phyloP scores from a whole-genome alignment of 1,140 invertebrate genomes.

The Drosophila arawakana region DNA sequence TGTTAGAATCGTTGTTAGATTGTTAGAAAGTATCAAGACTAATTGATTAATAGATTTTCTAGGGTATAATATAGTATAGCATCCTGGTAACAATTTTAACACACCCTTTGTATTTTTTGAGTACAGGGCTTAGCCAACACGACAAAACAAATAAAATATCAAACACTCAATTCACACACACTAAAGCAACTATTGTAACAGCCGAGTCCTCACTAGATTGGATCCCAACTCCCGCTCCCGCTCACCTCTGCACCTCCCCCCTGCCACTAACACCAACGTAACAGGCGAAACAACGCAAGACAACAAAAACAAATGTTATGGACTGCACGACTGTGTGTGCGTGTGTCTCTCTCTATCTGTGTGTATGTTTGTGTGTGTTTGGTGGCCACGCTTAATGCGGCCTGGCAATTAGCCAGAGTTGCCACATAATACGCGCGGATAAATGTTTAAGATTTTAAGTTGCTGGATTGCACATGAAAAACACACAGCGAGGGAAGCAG shows the following conservation, averaged over 20 bases:
- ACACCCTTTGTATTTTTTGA: no score
- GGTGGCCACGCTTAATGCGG: slow-evolving; percentile 54
- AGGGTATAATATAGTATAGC: no score
- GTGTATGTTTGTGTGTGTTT: slow-evolving; percentile 39
- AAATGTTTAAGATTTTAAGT: slow-evolving; percentile 84
- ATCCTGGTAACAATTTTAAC: no score
- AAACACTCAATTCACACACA: slow-evolving; percentile 43
- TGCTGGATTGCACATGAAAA: slow-evolving; percentile 42
- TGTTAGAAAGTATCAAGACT: no score
- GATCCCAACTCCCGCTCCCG: neutral
- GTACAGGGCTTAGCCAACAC: neutral
- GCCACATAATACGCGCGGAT: slow-evolving; percentile 83
- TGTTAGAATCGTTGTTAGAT: no score
- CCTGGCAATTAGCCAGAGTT: slow-evolving; percentile 82
- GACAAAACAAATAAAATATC: slow-evolving; percentile 14
- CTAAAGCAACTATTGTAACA: slow-evolving; percentile 14
- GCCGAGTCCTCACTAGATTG: neutral
- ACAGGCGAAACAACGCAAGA: slow-evolving; percentile 23
- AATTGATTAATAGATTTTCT: no score
- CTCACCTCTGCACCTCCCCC: neutral
- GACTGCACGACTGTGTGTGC: slow-evolving; percentile 12
- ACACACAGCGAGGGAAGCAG: neutral
- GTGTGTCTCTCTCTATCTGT: slow-evolving; percentile 20
- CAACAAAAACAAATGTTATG: slow-evolving; percentile 38
- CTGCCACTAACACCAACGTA: neutral